Conservation (phyloP, 2,113 vertebrate species). For the Pollachius pollachius region DNA sequence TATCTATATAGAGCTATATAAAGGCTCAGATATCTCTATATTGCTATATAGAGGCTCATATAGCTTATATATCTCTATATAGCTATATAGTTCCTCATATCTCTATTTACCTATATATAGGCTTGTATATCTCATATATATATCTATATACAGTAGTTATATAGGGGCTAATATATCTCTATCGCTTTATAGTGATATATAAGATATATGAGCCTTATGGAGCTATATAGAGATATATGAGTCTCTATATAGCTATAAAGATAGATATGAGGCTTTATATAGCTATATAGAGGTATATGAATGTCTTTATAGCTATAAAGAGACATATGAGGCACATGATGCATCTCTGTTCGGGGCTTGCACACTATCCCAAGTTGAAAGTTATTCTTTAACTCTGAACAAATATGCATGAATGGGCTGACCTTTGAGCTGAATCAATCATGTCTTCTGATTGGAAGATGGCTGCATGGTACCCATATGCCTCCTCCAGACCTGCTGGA, state of each 20-base stretch:
- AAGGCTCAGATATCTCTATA: neutral
- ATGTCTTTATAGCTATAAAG: no score
- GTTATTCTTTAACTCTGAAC: constrained; percentile 43
- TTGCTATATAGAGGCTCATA: no score
- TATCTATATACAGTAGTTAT: no score
- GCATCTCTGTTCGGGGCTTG: neutral
- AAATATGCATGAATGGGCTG: constrained; percentile 44
- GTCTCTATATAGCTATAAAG: neutral
- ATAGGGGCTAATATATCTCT: no score
- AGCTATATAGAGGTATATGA: neutral
- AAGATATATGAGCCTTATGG: no score
- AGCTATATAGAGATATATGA: no score
- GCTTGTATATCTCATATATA: no score
- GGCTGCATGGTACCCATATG: neutral
- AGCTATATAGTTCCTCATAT: no score
- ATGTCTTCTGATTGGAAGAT: constrained; percentile 44
- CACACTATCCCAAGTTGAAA: constrained; percentile 14
- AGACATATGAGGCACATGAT: no score
- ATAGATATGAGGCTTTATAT: neutral
- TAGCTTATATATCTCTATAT: no score
- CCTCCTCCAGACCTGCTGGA: constrained; percentile 1
- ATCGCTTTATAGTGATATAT: no score
- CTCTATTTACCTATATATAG: no score
- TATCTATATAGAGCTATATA: neutral
- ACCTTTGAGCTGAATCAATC: constrained; percentile 61